Evolutionary conservation across 2,888 invertebrate species (phyloP).

Genomic region (Sarcophaga rosellei): DNA sequence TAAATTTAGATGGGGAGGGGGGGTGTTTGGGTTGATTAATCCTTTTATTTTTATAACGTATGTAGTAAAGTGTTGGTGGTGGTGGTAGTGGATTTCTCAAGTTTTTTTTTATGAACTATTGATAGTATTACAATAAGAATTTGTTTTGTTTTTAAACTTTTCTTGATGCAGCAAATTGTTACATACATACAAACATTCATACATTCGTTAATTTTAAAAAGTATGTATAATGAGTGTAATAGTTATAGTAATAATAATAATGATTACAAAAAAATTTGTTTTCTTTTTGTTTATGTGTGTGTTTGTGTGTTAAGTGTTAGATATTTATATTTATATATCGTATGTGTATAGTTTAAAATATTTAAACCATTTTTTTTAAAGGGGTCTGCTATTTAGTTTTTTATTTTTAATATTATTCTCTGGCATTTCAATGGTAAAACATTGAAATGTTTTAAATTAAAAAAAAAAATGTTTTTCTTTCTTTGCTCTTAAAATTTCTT

Average conservation of each 20-base stretch:
- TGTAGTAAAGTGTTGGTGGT: too few relatives aligned
- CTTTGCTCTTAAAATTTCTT: background rate
- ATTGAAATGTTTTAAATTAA: background rate
- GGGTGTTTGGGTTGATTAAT: too few relatives aligned
- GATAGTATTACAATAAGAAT: background rate
- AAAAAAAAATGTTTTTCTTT: background rate
- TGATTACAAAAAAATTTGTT: background rate
- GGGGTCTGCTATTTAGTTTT: too few relatives aligned
- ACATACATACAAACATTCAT: background rate
- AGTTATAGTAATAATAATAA: background rate
- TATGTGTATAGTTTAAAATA: conserved; percentile 37
- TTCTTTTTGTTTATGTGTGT: too few relatives aligned
- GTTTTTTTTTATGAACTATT: conserved; percentile 34
- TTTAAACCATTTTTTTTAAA: conserved; percentile 23
- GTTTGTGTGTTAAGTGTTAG: too few relatives aligned
- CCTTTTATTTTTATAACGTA: too few relatives aligned
- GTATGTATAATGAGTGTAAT: background rate
- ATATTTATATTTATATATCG: background rate
- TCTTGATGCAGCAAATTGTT: conserved; percentile 30
- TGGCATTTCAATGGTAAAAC: too few relatives aligned
- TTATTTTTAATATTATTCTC: too few relatives aligned
- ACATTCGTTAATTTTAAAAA: too few relatives aligned
- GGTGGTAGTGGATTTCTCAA: background rate
- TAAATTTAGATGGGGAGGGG: too few relatives aligned
- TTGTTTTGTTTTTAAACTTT: background rate